Conservation (phyloP, 2,113 vertebrate species). For the Periophthalmus modestus region DNA sequence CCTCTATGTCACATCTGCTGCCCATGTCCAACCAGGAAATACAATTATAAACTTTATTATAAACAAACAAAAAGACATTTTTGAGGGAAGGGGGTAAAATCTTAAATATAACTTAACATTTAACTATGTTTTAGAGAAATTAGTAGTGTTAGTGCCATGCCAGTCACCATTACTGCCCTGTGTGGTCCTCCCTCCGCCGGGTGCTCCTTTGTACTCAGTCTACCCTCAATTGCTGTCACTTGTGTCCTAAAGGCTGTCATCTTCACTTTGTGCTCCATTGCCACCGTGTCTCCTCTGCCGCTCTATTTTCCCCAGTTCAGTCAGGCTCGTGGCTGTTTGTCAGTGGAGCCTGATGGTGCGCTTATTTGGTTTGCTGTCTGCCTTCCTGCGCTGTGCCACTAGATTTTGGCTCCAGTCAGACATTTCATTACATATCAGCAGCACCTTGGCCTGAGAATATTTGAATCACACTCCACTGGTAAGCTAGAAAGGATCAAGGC, state of each 20-base stretch:
- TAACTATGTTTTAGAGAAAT: no score
- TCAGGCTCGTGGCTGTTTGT: constrained; percentile 72
- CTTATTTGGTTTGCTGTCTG: constrained; percentile 67
- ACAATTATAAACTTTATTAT: no score
- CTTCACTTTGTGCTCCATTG: constrained; percentile 72
- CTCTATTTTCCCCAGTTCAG: constrained; percentile 69
- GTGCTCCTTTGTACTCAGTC: constrained; percentile 64
- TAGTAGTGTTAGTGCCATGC: constrained; percentile 40
- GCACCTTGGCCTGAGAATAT: constrained; percentile 23
- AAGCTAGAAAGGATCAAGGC: constrained; percentile 8
- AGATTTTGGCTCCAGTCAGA: constrained; percentile 58
- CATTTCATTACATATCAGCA: constrained; percentile 64
- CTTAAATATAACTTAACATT: no score
- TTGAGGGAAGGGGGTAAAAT: no score
- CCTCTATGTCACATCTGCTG: no score
- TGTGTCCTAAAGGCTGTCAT: constrained; percentile 70
- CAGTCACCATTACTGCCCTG: constrained; percentile 60
- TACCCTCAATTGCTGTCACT: constrained; percentile 71
- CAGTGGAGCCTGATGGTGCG: constrained; percentile 63
- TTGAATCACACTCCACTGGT: constrained; percentile 23
- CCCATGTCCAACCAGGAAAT: no score
- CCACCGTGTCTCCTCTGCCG: constrained; percentile 55
- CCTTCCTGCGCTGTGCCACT: constrained; percentile 60
- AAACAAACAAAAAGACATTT: no score
- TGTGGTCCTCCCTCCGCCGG: constrained; percentile 56